Percentiles rank a stretch among this genome's conserved stretches.
phyloP scores from a whole-genome alignment of 2,797 vertebrate genomes.

The Triplophysa bombifrons region DNA sequence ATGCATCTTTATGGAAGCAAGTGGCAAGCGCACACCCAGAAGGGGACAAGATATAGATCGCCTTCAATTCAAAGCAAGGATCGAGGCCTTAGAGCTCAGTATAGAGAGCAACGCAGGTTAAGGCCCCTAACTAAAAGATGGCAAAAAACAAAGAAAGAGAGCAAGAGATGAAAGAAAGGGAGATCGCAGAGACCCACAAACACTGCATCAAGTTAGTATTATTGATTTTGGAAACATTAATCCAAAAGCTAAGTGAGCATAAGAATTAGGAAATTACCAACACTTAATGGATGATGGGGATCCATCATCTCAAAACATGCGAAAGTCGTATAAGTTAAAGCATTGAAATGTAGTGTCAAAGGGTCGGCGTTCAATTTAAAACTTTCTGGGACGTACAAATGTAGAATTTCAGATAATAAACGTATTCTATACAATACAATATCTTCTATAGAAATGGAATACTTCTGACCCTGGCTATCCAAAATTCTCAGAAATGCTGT shows the following conservation, averaged over 20 bases:
- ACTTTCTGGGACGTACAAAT: not conserved
- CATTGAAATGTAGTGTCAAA: not conserved
- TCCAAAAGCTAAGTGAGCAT: too few species aligned
- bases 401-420: slow-evolving; percentile 1
- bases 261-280: too few species aligned
- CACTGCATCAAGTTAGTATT: not conserved
- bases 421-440: not conserved
- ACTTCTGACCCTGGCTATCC: slow-evolving; percentile 47
- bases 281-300: too few species aligned
- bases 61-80: slow-evolving; percentile 84
- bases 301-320: not conserved
- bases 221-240: too few species aligned
- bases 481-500: slow-evolving; percentile 22
- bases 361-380: not conserved
- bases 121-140: slow-evolving; percentile 49
- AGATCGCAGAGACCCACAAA: not conserved
- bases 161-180: not conserved
- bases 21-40: slow-evolving; percentile 70
- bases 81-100: slow-evolving; percentile 70
- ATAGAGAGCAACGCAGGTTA: slow-evolving; percentile 58
- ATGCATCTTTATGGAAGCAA: slow-evolving; percentile 80
- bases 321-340: not conserved
- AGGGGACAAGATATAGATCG: slow-evolving; percentile 79
- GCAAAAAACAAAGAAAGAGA: slow-evolving; percentile 14
- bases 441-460: not conserved